phyloP scores from a whole-genome alignment of 2,888 invertebrate genomes.

The Luperina testacea region DNA sequence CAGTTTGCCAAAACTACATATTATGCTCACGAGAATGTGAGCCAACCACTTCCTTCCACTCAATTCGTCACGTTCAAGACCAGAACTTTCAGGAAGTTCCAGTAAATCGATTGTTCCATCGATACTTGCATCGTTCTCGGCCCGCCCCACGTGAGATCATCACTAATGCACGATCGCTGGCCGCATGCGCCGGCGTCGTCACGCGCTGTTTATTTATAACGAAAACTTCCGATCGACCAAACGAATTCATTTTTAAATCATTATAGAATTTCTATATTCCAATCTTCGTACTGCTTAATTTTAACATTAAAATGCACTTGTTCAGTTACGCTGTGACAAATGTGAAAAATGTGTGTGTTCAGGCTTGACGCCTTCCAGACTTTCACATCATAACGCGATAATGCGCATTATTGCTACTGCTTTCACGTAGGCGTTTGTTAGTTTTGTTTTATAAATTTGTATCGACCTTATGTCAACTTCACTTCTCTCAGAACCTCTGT shows the following conservation, averaged over 20 bases:
- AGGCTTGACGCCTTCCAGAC: no score
- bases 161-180: constrained; percentile 58
- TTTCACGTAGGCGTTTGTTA: no score
- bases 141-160: constrained; percentile 37
- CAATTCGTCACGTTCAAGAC: constrained; percentile 16
- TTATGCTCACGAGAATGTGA: background rate
- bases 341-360: constrained; percentile 9
- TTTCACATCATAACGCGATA: no score
- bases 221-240: constrained; percentile 74
- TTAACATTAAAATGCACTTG: constrained; percentile 16
- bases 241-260: constrained; percentile 71
- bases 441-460: no score
- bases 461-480: no score
- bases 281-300: constrained; percentile 34
- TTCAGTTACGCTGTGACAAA: constrained; percentile 14
- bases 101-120: constrained; percentile 43
- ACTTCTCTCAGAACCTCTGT: no score
- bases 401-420: no score
- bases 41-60: constrained; percentile 7
- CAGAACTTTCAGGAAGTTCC: constrained; percentile 40
- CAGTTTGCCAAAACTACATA: background rate
- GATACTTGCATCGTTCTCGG: constrained; percentile 43
- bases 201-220: constrained; percentile 77
- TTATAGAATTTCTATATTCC: constrained; percentile 65
- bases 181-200: constrained; percentile 70